Percentiles rank a stretch among this genome's conserved stretches.
Conservation (phyloP, 2,888 invertebrate genomes). For the Boloria euphrosyne region DNA sequence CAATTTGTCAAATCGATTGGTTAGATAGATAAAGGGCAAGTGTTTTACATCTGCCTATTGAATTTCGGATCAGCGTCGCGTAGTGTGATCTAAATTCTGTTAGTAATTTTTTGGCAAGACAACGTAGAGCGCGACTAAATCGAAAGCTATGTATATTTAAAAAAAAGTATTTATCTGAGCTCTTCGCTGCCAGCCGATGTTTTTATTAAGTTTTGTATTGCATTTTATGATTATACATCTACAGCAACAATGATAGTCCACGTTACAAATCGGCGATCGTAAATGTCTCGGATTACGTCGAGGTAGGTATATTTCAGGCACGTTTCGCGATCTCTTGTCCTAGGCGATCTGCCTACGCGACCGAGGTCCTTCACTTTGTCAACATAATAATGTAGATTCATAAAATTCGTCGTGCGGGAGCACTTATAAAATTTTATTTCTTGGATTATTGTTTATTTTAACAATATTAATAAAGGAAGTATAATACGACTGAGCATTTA, state of each 20-base stretch:
- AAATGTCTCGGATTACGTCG: constrained; percentile 20
- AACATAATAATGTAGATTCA: not conserved
- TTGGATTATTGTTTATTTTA: too few relatives aligned
- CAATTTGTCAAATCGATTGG: too few relatives aligned
- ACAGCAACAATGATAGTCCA: not conserved
- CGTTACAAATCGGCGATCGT: constrained; percentile 15
- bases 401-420: not conserved
- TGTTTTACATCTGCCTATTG: not conserved
- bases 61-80: not conserved
- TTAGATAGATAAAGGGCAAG: not conserved
- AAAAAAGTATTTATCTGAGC: constrained; percentile 14
- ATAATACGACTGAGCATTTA: too few relatives aligned
- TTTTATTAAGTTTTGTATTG: constrained; percentile 17
- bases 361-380: not conserved
- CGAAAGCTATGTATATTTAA: constrained; percentile 22
- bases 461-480: too few relatives aligned
- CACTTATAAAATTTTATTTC: not conserved
- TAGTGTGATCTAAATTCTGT: constrained; percentile 10
- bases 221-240: not conserved
- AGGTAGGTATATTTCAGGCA: constrained; percentile 15
- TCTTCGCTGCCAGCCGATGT: constrained; percentile 14
- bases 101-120: constrained; percentile 11
- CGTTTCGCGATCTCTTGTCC: constrained; percentile 10
- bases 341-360: constrained; percentile 18
- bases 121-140: constrained; percentile 16